Percentiles rank a stretch among this genome's conserved stretches.
These are phyloP conservation scores for Hypomecis atomaria DNA, from an alignment of 2,888 invertebrate genomes.

Conservation along the genomic window DNA sequence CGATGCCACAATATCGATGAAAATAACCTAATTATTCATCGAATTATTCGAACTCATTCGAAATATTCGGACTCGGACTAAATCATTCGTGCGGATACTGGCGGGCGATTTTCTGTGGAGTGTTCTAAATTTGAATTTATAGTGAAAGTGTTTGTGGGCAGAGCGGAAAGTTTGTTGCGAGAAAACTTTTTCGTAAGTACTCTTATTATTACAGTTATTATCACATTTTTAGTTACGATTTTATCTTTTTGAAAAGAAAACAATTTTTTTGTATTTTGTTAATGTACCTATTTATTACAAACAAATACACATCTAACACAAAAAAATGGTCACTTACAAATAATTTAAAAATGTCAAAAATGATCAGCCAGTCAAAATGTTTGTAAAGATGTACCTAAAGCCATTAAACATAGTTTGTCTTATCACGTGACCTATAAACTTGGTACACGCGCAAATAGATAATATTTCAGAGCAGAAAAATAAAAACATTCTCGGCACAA, in stretches of 20 bases:
- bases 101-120: conserved; percentile 32
- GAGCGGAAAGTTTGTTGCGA: conserved; percentile 51
- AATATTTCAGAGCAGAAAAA: conserved; percentile 20
- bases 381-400: neutral
- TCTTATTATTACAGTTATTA: conserved; percentile 2
- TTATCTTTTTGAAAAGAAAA: no score
- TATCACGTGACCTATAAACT: conserved; percentile 21
- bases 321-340: neutral
- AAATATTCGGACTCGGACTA: conserved; percentile 22
- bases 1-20: conserved; percentile 35
- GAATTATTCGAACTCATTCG: neutral
- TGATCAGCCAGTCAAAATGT: neutral
- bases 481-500: conserved; percentile 6
- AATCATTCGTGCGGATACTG: conserved; percentile 41
- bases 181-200: conserved; percentile 56
- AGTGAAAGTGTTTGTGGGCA: conserved; percentile 44
- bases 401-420: neutral
- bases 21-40: conserved; percentile 18
- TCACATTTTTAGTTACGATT: no score
- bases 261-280: no score
- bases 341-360: neutral
- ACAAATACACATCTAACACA: no score
- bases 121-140: conserved; percentile 45
- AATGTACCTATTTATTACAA: no score
- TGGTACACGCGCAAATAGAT: conserved; percentile 11